Conservation (phyloP, 2,113 vertebrate genomes). For the Acanthisitta chloris region DNA sequence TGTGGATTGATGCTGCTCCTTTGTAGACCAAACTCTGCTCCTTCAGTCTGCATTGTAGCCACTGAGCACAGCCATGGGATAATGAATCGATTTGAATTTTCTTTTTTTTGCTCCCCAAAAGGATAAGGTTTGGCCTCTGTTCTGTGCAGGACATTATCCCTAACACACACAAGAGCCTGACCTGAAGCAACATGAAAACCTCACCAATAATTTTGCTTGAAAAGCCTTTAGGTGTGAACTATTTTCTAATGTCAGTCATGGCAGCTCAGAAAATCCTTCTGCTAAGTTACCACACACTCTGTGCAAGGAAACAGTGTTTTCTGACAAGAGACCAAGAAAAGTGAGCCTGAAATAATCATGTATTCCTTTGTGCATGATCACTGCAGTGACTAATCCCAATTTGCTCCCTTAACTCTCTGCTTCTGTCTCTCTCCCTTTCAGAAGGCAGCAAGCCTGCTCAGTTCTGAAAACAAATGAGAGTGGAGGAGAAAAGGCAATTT, state of each 20-base stretch:
- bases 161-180: background rate
- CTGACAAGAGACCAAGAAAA: background rate
- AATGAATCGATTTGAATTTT: background rate
- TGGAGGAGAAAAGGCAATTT: constrained; percentile 6
- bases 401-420: background rate
- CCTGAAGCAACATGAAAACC: background rate
- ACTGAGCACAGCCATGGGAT: background rate
- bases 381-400: background rate
- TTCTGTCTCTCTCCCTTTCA: background rate
- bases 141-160: fast-evolving
- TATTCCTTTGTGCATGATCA: background rate
- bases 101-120: background rate
- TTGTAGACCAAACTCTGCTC: background rate
- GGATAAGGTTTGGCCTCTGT: background rate
- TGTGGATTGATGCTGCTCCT: background rate
- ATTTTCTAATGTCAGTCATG: background rate
- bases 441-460: background rate
- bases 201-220: background rate
- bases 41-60: background rate
- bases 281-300: background rate
- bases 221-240: background rate
- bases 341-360: background rate
- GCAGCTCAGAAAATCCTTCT: background rate
- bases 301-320: background rate
- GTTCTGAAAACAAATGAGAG: background rate